Evolutionary conservation across 35 echinoderm and acorn worm species (phyloP), one percentile per base, ranked within the genome.

Genomic region (Diadema setosum): DNA sequence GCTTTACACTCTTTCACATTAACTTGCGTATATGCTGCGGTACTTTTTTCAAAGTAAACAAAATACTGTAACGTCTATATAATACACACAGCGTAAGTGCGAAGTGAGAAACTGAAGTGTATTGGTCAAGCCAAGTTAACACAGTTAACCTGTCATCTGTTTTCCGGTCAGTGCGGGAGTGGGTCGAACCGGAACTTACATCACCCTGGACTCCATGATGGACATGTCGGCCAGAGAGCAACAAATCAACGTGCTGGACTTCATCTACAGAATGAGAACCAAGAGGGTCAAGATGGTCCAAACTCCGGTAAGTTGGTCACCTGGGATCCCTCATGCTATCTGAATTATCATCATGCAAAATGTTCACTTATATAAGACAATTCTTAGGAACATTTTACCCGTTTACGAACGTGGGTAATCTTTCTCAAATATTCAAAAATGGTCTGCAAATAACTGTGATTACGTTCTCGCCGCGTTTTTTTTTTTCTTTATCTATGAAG

Each of bases 261-360:
- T 91, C 81, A 84, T 83, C 46, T 81, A 45, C 34, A 43, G 81
- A 21, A 95, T 95, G 93, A 82, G 93, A 58, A 55, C 80, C 5
- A 95, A 74, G 27, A 24, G 93, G 39, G 63, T 91, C 16, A 91
- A 91, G 59, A 95, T 95, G 93, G 86, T 95, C n/a, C 93, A 95
- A 50, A 84, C 83, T 29, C 69, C 70, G 39, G 93, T 95, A 87
- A 89, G 75, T 86, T 21, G n/a, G n/a, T n/a, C n/a, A n/a, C n/a
- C n/a, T n/a, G n/a, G n/a, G n/a, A n/a, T n/a, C n/a, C n/a, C n/a
- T n/a, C n/a, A n/a, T n/a, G n/a, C n/a, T n/a, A n/a, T n/a, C n/a
- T n/a, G n/a, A n/a, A n/a, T n/a, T n/a, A n/a, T n/a, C n/a, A n/a
- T n/a, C n/a, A n/a, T n/a, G n/a, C n/a, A n/a, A n/a, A n/a, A n/a